phyloP scores from a whole-genome alignment of 1,140 invertebrate species.

The Scaptomyza pallida region DNA sequence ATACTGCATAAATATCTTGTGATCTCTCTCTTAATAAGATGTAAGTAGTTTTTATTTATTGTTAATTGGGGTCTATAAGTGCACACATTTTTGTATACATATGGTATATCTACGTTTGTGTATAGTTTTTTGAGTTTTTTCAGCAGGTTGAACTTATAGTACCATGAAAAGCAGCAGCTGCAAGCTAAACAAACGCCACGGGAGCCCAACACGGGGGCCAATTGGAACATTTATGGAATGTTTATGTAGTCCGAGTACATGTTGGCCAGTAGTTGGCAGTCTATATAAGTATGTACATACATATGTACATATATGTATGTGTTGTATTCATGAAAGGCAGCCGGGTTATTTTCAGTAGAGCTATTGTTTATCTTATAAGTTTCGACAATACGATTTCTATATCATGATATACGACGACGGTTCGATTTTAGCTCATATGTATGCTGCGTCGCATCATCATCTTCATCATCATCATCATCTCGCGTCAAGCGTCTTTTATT shows the following conservation, averaged over 20 bases:
- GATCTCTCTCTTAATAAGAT: conserved; percentile 2
- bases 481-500: conserved; percentile 45
- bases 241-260: conserved; percentile 35
- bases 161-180: neutral
- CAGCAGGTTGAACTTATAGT: conserved; percentile 29
- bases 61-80: conserved; percentile 28
- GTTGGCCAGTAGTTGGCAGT: conserved; percentile 4
- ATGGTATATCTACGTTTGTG: conserved; percentile 6
- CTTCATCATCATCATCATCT: too few relatives aligned
- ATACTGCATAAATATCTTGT: conserved; percentile 10
- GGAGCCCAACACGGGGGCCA: conserved; percentile 6
- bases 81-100: conserved; percentile 1
- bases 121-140: neutral
- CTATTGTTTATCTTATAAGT: conserved; percentile 67
- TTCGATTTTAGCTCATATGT: conserved; percentile 8
- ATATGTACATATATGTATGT: too few relatives aligned
- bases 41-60: conserved; percentile 39
- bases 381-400: conserved; percentile 73
- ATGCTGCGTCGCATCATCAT: neutral
- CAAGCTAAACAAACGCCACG: conserved; percentile 35
- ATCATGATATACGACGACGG: conserved; percentile 60
- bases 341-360: conserved; percentile 53
- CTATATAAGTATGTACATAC: conserved; percentile 5
- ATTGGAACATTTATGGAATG: conserved; percentile 34
- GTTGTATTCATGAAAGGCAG: conserved; percentile 8